phyloP scores from a whole-genome alignment of 2,113 vertebrate species.

The Lagopus leucura region DNA sequence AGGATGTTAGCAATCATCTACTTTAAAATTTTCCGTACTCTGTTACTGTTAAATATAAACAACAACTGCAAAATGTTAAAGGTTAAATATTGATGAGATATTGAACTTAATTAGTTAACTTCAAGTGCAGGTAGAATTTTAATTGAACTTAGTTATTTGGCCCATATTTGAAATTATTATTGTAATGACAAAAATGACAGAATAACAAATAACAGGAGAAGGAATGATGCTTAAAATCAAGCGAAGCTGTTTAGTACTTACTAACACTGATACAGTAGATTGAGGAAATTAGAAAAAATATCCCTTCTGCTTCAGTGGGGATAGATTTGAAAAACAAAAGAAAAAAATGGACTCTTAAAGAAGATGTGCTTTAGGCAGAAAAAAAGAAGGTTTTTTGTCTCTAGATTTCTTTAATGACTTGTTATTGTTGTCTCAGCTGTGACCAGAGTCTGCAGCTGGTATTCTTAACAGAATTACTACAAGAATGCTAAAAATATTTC shows the following conservation, averaged over 20 bases:
- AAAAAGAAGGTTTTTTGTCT: conserved; percentile 37
- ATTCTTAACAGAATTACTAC: conserved; percentile 74
- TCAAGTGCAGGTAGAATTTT: conserved; percentile 77
- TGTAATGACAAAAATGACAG: neutral
- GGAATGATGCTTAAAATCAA: conserved; percentile 6
- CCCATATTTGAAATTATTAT: conserved; percentile 59
- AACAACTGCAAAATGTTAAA: conserved; percentile 13
- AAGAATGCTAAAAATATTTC: conserved; percentile 76
- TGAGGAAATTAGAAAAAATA: conserved; percentile 1
- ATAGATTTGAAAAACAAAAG: neutral
- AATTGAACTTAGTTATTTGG: conserved; percentile 72
- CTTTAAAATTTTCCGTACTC: conserved; percentile 4
- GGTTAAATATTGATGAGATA: conserved; percentile 36
- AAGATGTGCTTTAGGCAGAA: conserved; percentile 23
- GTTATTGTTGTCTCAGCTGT: conserved; percentile 72
- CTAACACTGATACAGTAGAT: neutral
- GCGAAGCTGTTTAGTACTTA: neutral
- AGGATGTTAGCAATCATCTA: conserved; percentile 20
- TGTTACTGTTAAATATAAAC: neutral
- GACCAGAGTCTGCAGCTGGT: conserved; percentile 72
- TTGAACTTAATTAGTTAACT: conserved; percentile 73
- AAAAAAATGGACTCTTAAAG: conserved; percentile 23
- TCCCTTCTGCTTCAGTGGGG: neutral
- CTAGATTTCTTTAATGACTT: conserved; percentile 68
- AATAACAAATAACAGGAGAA: neutral